Evolutionary conservation across 2,797 vertebrate genomes (phyloP), one percentile per base, ranked within the genome.

Genomic region (Chrysocyon brachyurus): DNA sequence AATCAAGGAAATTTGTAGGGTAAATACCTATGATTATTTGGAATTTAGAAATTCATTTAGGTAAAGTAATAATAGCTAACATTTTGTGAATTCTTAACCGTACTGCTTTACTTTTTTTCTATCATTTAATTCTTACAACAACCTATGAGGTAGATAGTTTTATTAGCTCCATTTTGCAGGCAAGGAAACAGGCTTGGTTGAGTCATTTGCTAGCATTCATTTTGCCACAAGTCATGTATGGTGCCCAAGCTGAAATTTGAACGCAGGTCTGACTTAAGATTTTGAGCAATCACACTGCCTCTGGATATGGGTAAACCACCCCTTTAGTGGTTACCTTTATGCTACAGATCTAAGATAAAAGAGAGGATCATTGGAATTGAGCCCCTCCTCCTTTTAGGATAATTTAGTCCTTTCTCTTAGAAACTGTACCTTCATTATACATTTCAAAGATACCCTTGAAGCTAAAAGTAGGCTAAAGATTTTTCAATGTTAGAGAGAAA

Each of bases 321-420:
- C 24, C 17, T 31, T 86, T 85, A 40, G 16, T 57, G 52, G 61
- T 97, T 96, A 92, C 12, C 28, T 90, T 87, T 94, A 24, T 95
- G 40, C 73, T 68, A 46, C 52, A 72, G n/a, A 40, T 92, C 31
- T 81, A 63, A 89, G 54, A 77, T 49, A 84, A 78, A 89, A 94
- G 63, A 78, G 63, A 93, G 93, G 56, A 87, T 14, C 33, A 26
- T 78, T 79, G 31, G 68, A 93, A 52, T 49, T 90, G 86, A 93
- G 52, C 56, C 46, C 90, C 73, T 70, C 59, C 56, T 26, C 70
- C 40, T 84, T 91, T 94, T 49, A 16, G 72, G 24, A 36, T 75
- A 92, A 88, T 86, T 94, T 94, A 91, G n/a, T 33, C 31, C 8
- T 95, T 70, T 12, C 70, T 31, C 57, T 57, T 92, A 66, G 96